Percentiles rank a stretch among this genome's conserved stretches.
These are phyloP conservation scores for Pachyseris speciosa DNA, from an alignment of 64 coral and sea anemone species.

Conservation along the genomic window DNA sequence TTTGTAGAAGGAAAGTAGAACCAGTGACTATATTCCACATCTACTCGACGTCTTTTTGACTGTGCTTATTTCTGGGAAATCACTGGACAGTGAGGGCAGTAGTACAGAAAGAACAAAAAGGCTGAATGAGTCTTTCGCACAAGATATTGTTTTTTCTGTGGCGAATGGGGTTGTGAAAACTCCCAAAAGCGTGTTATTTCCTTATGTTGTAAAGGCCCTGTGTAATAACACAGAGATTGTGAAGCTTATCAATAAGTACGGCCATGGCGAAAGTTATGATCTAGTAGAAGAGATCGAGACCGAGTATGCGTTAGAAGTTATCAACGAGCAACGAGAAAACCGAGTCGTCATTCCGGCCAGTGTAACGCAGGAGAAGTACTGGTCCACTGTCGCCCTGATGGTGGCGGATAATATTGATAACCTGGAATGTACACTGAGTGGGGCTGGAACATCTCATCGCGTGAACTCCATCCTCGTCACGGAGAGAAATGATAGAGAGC, in stretches of 20 bases:
- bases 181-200: constrained; percentile 72
- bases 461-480: constrained; percentile 78
- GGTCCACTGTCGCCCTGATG: constrained; percentile 48
- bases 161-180: constrained; percentile 52
- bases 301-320: constrained; percentile 59
- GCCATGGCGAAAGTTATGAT: constrained; percentile 62
- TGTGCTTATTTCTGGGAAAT: constrained; percentile 48
- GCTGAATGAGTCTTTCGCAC: constrained; percentile 17
- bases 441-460: constrained; percentile 65
- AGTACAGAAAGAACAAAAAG: constrained; percentile 6
- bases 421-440: constrained; percentile 56
- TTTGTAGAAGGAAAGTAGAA: constrained; percentile 18
- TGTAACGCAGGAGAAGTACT: constrained; percentile 3
- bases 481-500: constrained; percentile 43
- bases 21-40: constrained; percentile 28
- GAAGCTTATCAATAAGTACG: constrained; percentile 60
- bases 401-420: constrained; percentile 74
- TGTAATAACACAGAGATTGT: constrained; percentile 67
- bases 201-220: constrained; percentile 62
- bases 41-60: constrained; percentile 63
- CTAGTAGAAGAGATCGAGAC: constrained; percentile 69
- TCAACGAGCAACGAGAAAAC: constrained; percentile 67
- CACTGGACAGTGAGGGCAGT: constrained; percentile 52
- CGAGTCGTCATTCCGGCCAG: constrained; percentile 56
- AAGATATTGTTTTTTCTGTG: constrained; percentile 78